Percentiles rank a stretch among this genome's conserved stretches.
phyloP scores from a whole-genome alignment of 2,113 vertebrate species.

The Takifugu flavidus region DNA sequence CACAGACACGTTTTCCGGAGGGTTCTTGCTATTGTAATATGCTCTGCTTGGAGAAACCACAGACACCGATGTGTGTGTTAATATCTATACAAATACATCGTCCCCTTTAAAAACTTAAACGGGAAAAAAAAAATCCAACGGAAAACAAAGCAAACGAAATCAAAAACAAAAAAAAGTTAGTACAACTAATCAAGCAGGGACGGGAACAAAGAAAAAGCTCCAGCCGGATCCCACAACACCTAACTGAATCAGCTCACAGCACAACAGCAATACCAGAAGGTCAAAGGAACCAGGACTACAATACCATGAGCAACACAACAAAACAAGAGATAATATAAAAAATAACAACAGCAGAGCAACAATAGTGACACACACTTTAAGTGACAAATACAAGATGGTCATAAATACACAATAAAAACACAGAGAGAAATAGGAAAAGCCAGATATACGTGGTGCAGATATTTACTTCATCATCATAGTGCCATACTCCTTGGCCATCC shows the following conservation, averaged over 20 bases:
- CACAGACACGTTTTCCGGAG: slow-evolving; percentile 72
- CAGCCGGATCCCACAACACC: slow-evolving; percentile 69
- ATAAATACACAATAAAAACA: slow-evolving; percentile 65
- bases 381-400: slow-evolving; percentile 64
- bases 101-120: slow-evolving; percentile 32
- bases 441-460: slow-evolving; percentile 81
- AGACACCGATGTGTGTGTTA: slow-evolving; percentile 53
- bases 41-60: slow-evolving; percentile 61
- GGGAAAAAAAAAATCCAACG: slow-evolving; percentile 17
- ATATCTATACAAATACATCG: slow-evolving; percentile 54
- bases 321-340: slow-evolving; percentile 63
- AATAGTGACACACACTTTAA: slow-evolving; percentile 68
- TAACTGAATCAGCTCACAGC: slow-evolving; percentile 73
- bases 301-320: slow-evolving; percentile 71
- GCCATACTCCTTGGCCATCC: slow-evolving; percentile 83
- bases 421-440: slow-evolving; percentile 65
- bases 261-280: slow-evolving; percentile 73
- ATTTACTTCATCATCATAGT: slow-evolving; percentile 85
- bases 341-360: slow-evolving; percentile 68
- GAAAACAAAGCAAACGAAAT: slow-evolving; percentile 24
- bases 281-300: slow-evolving; percentile 71
- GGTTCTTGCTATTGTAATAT: slow-evolving; percentile 72
- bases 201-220: slow-evolving; percentile 68
- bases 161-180: slow-evolving; percentile 50
- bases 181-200: slow-evolving; percentile 63